Conservation (phyloP, 2,113 vertebrate genomes). For the Sebastes schlegelii region DNA sequence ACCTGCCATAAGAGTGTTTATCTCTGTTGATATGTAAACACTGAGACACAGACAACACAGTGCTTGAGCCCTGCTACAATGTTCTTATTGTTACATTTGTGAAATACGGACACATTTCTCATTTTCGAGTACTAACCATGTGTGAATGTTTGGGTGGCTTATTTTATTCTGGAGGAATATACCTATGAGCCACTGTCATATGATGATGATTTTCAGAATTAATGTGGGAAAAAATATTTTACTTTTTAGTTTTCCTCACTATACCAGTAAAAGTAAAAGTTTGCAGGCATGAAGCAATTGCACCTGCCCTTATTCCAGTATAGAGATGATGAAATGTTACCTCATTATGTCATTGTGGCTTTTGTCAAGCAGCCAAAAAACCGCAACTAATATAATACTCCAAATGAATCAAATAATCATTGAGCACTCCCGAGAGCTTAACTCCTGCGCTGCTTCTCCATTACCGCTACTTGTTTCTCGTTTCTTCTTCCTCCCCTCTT, state of each 20-base stretch:
- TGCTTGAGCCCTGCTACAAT: not conserved
- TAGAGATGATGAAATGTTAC: constrained; percentile 48
- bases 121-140: not conserved
- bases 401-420: constrained; percentile 59
- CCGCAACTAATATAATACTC: constrained; percentile 32
- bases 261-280: not conserved
- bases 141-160: not conserved
- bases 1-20: constrained; percentile 1
- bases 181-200: not conserved
- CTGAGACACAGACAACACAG: not conserved
- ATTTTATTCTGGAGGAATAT: not conserved
- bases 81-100: not conserved
- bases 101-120: not conserved
- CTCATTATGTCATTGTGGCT: constrained; percentile 61
- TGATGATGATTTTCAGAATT: constrained; percentile 17
- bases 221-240: not conserved
- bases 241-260: not conserved
- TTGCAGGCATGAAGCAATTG: constrained; percentile 5
- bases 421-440: constrained; percentile 29
- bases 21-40: constrained; percentile 8
- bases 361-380: constrained; percentile 51
- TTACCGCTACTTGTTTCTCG: constrained; percentile 14
- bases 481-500: constrained; percentile 16
- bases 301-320: constrained; percentile 3
- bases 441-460: constrained; percentile 36